phyloP scores from a whole-genome alignment of 2,888 invertebrate species.

The Leptothorax acervorum region DNA sequence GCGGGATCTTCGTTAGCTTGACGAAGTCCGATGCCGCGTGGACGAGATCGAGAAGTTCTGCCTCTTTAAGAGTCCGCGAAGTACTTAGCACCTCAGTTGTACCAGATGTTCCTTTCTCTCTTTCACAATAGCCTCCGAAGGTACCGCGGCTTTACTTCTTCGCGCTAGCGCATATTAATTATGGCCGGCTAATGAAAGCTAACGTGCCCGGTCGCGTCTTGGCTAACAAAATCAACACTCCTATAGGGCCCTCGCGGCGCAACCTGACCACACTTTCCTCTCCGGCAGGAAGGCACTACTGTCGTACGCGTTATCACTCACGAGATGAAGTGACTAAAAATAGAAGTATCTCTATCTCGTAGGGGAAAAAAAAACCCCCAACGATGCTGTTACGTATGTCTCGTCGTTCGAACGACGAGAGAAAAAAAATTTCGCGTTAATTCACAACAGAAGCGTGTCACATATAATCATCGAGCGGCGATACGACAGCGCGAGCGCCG shows the following conservation, averaged over 20 bases:
- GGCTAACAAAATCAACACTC: constrained; percentile 31
- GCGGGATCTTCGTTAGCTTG: constrained; percentile 12
- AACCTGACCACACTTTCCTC: constrained; percentile 12
- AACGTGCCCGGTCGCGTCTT: constrained; percentile 12
- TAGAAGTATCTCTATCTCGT: neutral
- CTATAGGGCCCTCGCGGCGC: neutral
- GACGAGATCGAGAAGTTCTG: neutral
- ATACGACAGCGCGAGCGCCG: neutral
- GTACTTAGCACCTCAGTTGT: constrained; percentile 71
- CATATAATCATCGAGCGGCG: neutral
- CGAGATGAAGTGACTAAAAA: too few relatives aligned
- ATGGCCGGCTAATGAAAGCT: constrained; percentile 39
- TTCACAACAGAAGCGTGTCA: neutral
- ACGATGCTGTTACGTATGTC: neutral
- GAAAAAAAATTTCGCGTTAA: neutral
- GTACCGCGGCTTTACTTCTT: constrained; percentile 50
- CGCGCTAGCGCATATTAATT: constrained; percentile 62
- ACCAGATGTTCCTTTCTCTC: constrained; percentile 76
- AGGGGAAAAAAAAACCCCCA: neutral
- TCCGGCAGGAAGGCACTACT: neutral
- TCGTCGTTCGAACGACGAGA: neutral
- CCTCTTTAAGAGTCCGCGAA: constrained; percentile 42
- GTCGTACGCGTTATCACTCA: neutral
- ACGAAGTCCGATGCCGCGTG: neutral
- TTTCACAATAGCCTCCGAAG: constrained; percentile 71